These are phyloP conservation scores for Euphydryas editha DNA, from an alignment of 2,888 invertebrate genomes.

Conservation along the genomic window DNA sequence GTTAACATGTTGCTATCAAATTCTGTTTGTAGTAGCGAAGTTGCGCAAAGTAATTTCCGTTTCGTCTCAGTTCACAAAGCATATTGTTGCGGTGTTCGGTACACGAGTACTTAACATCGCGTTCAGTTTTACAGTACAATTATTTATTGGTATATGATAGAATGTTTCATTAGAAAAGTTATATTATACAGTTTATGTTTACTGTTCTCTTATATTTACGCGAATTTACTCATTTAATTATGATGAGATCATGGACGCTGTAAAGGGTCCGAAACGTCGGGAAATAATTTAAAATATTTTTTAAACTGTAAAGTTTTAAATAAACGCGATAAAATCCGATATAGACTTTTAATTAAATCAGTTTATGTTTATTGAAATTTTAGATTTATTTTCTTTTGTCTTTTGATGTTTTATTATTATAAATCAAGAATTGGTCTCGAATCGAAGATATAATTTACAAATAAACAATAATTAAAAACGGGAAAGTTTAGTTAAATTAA, in stretches of 20 bases:
- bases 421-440: too few relatives aligned
- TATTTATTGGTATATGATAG: slow-evolving; percentile 24
- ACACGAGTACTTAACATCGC: slow-evolving; percentile 32
- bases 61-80: slow-evolving; percentile 55
- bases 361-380: not conserved
- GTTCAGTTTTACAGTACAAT: slow-evolving; percentile 31
- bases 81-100: slow-evolving; percentile 44
- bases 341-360: too few relatives aligned
- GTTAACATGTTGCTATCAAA: slow-evolving; percentile 27
- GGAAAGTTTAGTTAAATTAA: too few relatives aligned
- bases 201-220: too few relatives aligned
- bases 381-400: not conserved
- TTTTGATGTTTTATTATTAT: not conserved
- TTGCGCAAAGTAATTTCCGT: slow-evolving; percentile 62
- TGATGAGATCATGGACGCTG: too few relatives aligned
- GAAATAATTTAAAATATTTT: too few relatives aligned
- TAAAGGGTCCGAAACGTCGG: too few relatives aligned
- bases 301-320: too few relatives aligned
- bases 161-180: not conserved
- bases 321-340: too few relatives aligned
- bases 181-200: not conserved
- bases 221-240: too few relatives aligned
- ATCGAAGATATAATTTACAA: too few relatives aligned
- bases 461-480: too few relatives aligned
- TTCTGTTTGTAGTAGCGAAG: slow-evolving; percentile 45